Conservation (phyloP, 2,797 vertebrate species). For the Pipistrellus nathusii region DNA sequence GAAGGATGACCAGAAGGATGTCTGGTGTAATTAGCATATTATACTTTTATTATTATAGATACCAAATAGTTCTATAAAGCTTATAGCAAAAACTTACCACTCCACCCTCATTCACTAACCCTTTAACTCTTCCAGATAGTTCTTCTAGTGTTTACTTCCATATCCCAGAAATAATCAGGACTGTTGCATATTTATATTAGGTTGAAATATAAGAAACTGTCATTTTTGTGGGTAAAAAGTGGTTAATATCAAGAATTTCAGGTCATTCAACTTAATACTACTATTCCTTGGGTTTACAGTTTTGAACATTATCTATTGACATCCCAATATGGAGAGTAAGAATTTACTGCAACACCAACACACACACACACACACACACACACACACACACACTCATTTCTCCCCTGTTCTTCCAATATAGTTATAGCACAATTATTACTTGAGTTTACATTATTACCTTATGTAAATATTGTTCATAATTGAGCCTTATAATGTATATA, state of each 20-base stretch:
- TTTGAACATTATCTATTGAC: not conserved
- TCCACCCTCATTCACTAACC: not conserved
- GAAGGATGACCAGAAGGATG: too few species aligned
- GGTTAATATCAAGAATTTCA: not conserved
- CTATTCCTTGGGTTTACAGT: not conserved
- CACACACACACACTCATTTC: not conserved
- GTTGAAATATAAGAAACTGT: not conserved
- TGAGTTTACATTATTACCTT: not conserved
- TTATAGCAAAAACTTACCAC: not conserved
- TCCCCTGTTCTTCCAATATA: not conserved
- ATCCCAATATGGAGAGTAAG: not conserved
- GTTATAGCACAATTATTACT: not conserved
- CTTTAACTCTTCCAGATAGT: not conserved
- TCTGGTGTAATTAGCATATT: too few species aligned
- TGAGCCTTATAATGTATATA: not conserved
- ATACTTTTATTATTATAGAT: not conserved
- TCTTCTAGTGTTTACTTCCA: not conserved
- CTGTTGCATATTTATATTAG: not conserved
- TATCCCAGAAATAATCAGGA: too few species aligned
- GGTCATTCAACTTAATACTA: not conserved
- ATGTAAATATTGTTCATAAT: slow-evolving; percentile 8
- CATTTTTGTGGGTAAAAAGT: not conserved
- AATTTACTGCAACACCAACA: not conserved
- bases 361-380: too few species aligned
- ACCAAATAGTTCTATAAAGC: slow-evolving; percentile 1